phyloP scores from a whole-genome alignment of 2,888 invertebrate genomes.

The Bhutanitis thaidina region DNA sequence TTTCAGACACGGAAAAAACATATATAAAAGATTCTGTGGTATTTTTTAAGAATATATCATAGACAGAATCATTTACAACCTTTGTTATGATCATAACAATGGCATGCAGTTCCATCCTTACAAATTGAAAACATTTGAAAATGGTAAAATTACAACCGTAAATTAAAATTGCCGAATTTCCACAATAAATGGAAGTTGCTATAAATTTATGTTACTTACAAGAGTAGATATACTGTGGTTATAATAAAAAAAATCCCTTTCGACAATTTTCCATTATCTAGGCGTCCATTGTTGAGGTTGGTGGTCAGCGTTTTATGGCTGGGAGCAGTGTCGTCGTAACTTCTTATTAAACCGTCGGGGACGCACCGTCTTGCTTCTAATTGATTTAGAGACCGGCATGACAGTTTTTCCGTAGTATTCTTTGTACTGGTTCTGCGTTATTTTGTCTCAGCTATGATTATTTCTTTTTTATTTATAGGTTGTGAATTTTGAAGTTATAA shows the following conservation, averaged over 20 bases:
- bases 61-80: no score
- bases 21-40: no score
- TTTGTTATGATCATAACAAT: no score
- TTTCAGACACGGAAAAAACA: no score
- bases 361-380: constrained; percentile 61
- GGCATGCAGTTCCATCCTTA: no score
- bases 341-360: constrained; percentile 71
- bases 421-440: constrained; percentile 27
- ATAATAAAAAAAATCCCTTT: constrained; percentile 71
- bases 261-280: constrained; percentile 75
- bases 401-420: constrained; percentile 49
- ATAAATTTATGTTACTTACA: constrained; percentile 58
- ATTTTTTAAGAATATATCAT: no score
- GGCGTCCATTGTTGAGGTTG: constrained; percentile 58
- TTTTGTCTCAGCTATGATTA: neutral
- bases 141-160: constrained; percentile 5
- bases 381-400: constrained; percentile 68
- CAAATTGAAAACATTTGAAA: no score
- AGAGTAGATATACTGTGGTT: constrained; percentile 56
- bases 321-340: constrained; percentile 59
- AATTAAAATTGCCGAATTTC: constrained; percentile 28
- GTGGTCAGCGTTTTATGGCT: constrained; percentile 70
- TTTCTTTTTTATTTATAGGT: no score
- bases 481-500: no score
- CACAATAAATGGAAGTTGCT: constrained; percentile 44